Conservation (phyloP, 2,888 invertebrate species). For the Dryococelus australis region DNA sequence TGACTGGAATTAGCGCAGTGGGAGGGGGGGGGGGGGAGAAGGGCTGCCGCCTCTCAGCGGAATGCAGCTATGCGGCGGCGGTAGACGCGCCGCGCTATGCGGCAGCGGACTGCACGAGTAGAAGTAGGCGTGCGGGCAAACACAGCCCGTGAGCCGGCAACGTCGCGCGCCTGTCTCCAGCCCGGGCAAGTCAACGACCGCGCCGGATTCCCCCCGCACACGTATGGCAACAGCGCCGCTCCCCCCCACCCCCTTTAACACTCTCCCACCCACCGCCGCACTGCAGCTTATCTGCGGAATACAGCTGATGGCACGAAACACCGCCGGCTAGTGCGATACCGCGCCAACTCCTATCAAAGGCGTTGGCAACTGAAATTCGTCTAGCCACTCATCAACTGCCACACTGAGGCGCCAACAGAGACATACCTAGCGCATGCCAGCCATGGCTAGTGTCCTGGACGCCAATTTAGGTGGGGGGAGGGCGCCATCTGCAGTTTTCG, state of each 20-base stretch:
- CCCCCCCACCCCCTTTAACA: background rate
- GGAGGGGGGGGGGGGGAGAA: background rate
- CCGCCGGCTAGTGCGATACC: no score
- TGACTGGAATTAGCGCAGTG: background rate
- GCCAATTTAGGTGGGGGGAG: no score
- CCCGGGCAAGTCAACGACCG: background rate
- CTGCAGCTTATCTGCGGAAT: background rate
- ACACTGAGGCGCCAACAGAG: no score
- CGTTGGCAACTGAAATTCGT: no score
- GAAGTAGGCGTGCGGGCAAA: background rate
- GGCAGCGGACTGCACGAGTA: background rate
- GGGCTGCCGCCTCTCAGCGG: background rate
- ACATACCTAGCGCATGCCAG: no score
- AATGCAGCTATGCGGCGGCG: background rate
- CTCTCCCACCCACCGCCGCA: background rate
- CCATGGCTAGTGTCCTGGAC: no score
- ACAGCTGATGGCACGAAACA: background rate
- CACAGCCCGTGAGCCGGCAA: background rate
- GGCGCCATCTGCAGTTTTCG: no score
- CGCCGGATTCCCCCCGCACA: background rate
- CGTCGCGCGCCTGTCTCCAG: background rate
- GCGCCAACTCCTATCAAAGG: no score
- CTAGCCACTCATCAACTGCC: no score
- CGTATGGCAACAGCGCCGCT: conserved; percentile 11
- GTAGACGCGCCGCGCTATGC: background rate